Conservation (phyloP, 92 coral and sea anemone genomes). For the Bergia puertoricense region DNA sequence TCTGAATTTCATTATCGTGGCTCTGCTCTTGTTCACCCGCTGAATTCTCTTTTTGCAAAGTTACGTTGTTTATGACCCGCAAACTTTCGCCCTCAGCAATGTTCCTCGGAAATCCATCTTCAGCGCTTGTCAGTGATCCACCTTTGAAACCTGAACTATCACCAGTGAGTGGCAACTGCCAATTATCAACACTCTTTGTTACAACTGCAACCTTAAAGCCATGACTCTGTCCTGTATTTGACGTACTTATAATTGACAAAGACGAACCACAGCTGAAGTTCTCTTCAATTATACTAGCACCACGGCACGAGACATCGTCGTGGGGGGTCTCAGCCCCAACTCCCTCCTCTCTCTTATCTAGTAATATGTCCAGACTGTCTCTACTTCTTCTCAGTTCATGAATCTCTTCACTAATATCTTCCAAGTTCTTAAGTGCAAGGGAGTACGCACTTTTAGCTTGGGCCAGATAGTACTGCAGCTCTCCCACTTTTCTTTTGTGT, state of each 20-base stretch:
- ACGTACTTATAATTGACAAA: constrained; percentile 12
- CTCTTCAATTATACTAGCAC: neutral
- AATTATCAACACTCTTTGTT: constrained; percentile 1
- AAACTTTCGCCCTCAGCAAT: neutral
- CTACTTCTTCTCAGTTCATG: constrained; percentile 90
- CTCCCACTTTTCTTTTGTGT: constrained; percentile 77
- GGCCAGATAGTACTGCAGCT: constrained; percentile 68
- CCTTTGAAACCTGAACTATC: neutral
- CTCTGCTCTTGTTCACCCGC: neutral
- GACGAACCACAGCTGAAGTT: constrained; percentile 7
- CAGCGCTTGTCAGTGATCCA: neutral
- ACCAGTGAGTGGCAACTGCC: neutral
- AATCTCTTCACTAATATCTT: constrained; percentile 93
- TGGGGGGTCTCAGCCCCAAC: constrained; percentile 92
- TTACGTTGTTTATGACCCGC: neutral
- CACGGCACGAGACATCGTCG: constrained; percentile 39
- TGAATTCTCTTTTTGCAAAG: neutral
- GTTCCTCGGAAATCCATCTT: neutral
- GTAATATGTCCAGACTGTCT: constrained; percentile 61
- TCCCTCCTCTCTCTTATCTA: constrained; percentile 83
- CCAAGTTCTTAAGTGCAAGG: constrained; percentile 80
- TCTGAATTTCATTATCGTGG: neutral
- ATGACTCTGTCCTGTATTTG: neutral
- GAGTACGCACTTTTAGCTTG: constrained; percentile 82
- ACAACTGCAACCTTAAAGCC: constrained; percentile 30